Percentiles rank a stretch among this genome's conserved stretches.
phyloP scores from a whole-genome alignment of 2,888 invertebrate species.

The Nematopogon swammerdamellus region DNA sequence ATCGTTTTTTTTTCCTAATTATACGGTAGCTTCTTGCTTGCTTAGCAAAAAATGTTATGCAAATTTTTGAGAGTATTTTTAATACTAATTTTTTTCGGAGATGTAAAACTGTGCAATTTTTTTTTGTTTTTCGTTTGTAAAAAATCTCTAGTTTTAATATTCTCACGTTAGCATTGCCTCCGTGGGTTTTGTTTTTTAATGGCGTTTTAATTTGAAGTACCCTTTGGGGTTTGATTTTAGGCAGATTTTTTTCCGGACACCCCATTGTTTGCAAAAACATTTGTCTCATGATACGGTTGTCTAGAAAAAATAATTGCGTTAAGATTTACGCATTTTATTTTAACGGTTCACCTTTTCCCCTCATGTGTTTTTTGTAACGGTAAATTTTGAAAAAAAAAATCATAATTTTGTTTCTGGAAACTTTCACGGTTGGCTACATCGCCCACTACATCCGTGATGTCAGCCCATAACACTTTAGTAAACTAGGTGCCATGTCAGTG shows the following conservation, averaged over 20 bases:
- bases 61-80: constrained; percentile 11
- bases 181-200: constrained; percentile 36
- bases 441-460: too few species aligned
- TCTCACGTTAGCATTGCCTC: constrained; percentile 43
- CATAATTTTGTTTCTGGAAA: too few species aligned
- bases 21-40: constrained; percentile 31
- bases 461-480: too few species aligned
- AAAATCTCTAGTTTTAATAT: constrained; percentile 34
- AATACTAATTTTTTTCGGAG: too few species aligned
- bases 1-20: constrained; percentile 39
- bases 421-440: too few species aligned
- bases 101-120: too few species aligned
- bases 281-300: constrained; percentile 49
- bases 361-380: background rate
- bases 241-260: constrained; percentile 23
- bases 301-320: constrained; percentile 47
- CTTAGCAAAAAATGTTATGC: constrained; percentile 14
- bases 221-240: constrained; percentile 52
- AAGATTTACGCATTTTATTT: constrained; percentile 40
- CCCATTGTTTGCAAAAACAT: constrained; percentile 49
- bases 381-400: constrained; percentile 1
- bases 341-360: background rate
- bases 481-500: too few species aligned
- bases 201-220: constrained; percentile 54
- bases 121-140: too few species aligned